Evolutionary conservation across 1,140 invertebrate species (phyloP).

Genomic region (Phenacoccus solenopsis): DNA sequence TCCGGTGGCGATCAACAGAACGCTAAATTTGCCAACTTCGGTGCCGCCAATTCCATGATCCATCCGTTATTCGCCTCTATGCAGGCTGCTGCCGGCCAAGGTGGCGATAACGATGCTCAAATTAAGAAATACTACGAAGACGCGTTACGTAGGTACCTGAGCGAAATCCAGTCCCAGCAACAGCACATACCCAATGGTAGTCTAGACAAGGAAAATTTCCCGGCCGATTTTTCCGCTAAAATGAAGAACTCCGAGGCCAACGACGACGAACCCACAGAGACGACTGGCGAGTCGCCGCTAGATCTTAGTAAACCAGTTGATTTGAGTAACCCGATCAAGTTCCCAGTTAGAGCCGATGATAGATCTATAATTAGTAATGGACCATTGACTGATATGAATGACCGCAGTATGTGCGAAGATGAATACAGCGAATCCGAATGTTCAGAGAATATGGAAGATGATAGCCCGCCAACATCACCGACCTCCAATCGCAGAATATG

Average conservation of each 20-base stretch:
- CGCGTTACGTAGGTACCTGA: constrained; percentile 79
- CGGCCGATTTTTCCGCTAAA: no score
- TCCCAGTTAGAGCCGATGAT: constrained; percentile 34
- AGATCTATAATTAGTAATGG: constrained; percentile 20
- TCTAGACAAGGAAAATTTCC: no score
- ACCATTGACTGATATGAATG: neutral
- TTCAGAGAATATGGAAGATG: constrained; percentile 62
- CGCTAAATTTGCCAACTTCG: neutral
- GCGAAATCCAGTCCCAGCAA: constrained; percentile 41
- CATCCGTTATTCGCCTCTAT: neutral
- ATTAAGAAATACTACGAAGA: constrained; percentile 86
- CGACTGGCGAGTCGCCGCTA: constrained; percentile 62
- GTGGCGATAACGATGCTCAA: constrained; percentile 56
- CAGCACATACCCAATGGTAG: constrained; percentile 29
- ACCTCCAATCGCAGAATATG: constrained; percentile 41
- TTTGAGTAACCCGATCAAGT: constrained; percentile 21
- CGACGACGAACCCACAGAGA: constrained; percentile 37
- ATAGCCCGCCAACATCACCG: constrained; percentile 59
- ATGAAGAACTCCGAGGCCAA: constrained; percentile 21
- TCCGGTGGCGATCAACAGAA: neutral
- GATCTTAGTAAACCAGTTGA: constrained; percentile 81
- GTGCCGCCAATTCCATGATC: neutral
- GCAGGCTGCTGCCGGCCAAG: neutral
- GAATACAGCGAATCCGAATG: constrained; percentile 66
- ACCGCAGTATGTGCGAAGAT: constrained; percentile 35